These are phyloP conservation scores for Tenebrosternarchus preto DNA, from an alignment of 2,113 vertebrate species.

Conservation along the genomic window DNA sequence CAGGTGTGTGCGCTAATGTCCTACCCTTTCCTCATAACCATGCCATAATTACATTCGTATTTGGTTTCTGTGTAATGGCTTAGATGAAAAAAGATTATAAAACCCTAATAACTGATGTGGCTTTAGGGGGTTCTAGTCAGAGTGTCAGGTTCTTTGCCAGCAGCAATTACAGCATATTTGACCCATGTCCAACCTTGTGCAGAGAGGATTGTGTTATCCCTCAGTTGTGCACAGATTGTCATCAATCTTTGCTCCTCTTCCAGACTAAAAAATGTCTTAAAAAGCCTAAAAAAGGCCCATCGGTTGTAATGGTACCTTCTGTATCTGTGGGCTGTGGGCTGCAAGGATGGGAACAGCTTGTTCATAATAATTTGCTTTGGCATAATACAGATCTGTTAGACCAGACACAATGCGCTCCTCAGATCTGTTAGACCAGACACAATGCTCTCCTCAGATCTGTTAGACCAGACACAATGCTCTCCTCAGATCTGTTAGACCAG, in stretches of 20 bases:
- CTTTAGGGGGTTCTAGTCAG: neutral
- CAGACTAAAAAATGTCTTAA: slow-evolving; percentile 48
- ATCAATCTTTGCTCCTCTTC: slow-evolving; percentile 63
- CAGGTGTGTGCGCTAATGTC: neutral
- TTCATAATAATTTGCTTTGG: slow-evolving; percentile 27
- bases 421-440: no score
- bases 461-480: slow-evolving; percentile 48
- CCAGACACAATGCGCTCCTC: slow-evolving; percentile 47
- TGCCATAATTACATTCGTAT: neutral
- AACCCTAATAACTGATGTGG: neutral
- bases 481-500: no score
- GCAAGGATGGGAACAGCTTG: slow-evolving; percentile 1
- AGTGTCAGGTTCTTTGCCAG: slow-evolving; percentile 35
- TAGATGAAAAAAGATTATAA: neutral
- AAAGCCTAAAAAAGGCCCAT: slow-evolving; percentile 31
- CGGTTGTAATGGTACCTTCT: neutral
- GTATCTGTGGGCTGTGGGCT: slow-evolving; percentile 68
- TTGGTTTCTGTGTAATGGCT: neutral
- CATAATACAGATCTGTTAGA: slow-evolving; percentile 62
- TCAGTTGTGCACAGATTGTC: slow-evolving; percentile 62
- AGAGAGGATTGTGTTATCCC: slow-evolving; percentile 56
- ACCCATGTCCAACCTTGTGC: slow-evolving; percentile 54
- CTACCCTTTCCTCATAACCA: slow-evolving; percentile 20
- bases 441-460: neutral
- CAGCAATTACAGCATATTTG: slow-evolving; percentile 63